A percentile compares a stretch with the other conserved stretches of the same genome.
Evolutionary conservation across 53 echinoderm and acorn worm genomes (phyloP).

Genomic region (Holothuria scabra): DNA sequence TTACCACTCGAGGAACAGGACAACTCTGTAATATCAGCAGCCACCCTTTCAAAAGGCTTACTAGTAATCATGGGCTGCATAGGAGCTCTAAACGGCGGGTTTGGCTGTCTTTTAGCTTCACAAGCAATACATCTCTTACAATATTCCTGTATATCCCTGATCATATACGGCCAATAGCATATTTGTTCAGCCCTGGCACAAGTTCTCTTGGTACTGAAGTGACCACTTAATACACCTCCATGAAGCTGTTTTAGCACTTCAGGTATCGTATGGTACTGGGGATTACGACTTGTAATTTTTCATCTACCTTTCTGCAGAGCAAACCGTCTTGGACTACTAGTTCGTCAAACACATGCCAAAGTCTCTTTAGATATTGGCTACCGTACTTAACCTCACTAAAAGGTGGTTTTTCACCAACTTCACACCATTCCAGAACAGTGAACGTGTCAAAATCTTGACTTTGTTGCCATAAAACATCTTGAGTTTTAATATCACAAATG

Average conservation of each 20-base stretch:
- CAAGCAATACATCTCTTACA: slow-evolving; percentile 56
- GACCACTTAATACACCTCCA: background rate
- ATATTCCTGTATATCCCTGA: slow-evolving; percentile 51
- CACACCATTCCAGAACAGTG: slow-evolving; percentile 8
- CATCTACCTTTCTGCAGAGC: background rate
- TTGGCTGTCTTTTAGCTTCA: slow-evolving; percentile 51
- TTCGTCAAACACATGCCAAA: background rate
- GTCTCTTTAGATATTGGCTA: background rate
- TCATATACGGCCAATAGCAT: slow-evolving; percentile 68
- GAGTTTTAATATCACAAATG: background rate
- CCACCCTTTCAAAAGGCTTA: no score
- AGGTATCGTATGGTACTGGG: slow-evolving; percentile 9
- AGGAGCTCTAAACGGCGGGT: slow-evolving; percentile 59
- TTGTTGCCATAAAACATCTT: background rate
- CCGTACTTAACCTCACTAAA: background rate
- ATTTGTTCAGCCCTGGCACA: slow-evolving; percentile 27
- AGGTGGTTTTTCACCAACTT: background rate
- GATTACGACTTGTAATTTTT: background rate
- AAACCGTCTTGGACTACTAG: background rate
- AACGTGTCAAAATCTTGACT: background rate
- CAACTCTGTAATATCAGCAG: slow-evolving; percentile 70
- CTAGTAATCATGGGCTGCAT: slow-evolving; percentile 22
- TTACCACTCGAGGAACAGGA: slow-evolving; percentile 50
- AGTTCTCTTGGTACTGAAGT: slow-evolving; percentile 2
- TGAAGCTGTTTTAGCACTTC: slow-evolving; percentile 32